phyloP scores from a whole-genome alignment of 1,140 invertebrate genomes.

The Scaptomyza pallida region DNA sequence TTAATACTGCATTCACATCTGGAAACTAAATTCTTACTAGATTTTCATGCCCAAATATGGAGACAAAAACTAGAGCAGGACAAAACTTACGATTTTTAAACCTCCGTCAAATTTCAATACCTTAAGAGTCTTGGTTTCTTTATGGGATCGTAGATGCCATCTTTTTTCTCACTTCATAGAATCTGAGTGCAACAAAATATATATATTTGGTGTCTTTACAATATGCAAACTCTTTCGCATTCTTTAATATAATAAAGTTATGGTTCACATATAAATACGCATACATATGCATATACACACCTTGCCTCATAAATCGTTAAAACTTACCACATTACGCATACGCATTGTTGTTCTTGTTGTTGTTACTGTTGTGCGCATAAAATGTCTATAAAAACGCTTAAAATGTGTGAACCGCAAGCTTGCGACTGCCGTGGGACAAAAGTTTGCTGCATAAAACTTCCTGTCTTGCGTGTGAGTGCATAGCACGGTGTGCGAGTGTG shows the following conservation, averaged over 20 bases:
- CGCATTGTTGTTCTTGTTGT: no score
- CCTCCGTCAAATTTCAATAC: no score
- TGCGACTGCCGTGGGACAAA: conserved; percentile 25
- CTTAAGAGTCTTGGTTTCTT: no score
- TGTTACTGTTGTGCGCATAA: conserved; percentile 54
- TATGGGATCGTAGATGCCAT: no score
- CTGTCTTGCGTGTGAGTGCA: conserved; percentile 20
- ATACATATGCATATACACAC: conserved; percentile 7
- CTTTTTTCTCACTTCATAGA: no score
- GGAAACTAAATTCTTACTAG: no score
- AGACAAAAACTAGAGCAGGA: no score
- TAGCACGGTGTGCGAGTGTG: neutral
- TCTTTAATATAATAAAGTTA: neutral
- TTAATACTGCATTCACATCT: no score
- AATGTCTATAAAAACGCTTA: conserved; percentile 73
- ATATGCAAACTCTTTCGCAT: neutral
- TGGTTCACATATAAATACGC: conserved; percentile 4
- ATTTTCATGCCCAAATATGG: no score
- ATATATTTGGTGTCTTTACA: no score
- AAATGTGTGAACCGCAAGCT: conserved; percentile 55
- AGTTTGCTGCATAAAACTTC: conserved; percentile 63
- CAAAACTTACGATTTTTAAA: no score
- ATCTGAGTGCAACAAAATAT: no score
- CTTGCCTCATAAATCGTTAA: conserved; percentile 61
- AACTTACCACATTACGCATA: conserved; percentile 73